Conservation (phyloP, 2,888 invertebrate genomes). For the Oligia strigilis region DNA sequence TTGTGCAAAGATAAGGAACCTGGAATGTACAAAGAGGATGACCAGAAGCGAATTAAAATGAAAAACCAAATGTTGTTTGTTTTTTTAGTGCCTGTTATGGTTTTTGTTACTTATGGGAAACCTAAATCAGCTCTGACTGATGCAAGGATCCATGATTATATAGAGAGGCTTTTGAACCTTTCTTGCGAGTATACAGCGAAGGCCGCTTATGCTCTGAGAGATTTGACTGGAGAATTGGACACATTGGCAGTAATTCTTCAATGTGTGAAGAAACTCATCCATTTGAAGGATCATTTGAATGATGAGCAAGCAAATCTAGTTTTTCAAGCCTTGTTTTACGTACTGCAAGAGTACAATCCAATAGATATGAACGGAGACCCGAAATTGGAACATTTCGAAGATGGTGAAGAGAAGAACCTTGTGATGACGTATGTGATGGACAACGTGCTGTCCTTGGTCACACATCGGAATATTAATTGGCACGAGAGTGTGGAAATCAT, state of each 20-base stretch:
- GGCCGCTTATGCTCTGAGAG: constrained; percentile 91
- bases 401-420: constrained; percentile 78
- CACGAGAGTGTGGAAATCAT: constrained; percentile 94
- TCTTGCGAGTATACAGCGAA: constrained; percentile 92
- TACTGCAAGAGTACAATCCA: constrained; percentile 90
- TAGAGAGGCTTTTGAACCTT: constrained; percentile 91
- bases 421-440: constrained; percentile 93
- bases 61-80: constrained; percentile 91
- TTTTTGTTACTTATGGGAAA: constrained; percentile 76
- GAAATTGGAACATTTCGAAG: constrained; percentile 73
- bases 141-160: constrained; percentile 91
- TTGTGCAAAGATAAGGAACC: constrained; percentile 75
- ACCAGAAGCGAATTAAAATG: constrained; percentile 78
- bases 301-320: constrained; percentile 91
- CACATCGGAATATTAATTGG: constrained; percentile 94
- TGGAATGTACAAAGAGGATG: constrained; percentile 62
- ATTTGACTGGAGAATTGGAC: constrained; percentile 86
- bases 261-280: constrained; percentile 90
- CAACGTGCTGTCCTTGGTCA: constrained; percentile 91
- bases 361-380: constrained; percentile 71
- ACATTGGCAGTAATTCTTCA: constrained; percentile 86
- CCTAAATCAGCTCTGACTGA: constrained; percentile 74
- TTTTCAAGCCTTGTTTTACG: constrained; percentile 92
- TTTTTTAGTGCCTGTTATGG: constrained; percentile 91
- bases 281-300: constrained; percentile 90